A percentile compares a stretch with the other conserved stretches of the same genome.
Evolutionary conservation across 2,113 vertebrate genomes (phyloP).

Genomic region (Brachypteracias leptosomus): DNA sequence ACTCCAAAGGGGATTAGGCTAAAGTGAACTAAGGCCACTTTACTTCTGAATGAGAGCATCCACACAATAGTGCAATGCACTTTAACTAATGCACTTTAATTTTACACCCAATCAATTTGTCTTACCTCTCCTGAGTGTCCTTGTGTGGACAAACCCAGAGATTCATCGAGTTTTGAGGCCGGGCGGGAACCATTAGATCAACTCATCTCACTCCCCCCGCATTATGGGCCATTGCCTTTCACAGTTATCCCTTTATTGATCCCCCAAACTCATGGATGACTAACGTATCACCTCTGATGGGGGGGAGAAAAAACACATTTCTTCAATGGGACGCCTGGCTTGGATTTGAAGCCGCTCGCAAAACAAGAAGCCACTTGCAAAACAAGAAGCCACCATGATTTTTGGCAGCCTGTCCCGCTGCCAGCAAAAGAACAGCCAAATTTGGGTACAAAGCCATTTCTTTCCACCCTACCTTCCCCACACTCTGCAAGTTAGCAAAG

Average conservation of each 20-base stretch:
- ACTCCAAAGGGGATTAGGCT: constrained; percentile 71
- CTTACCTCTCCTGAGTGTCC: constrained; percentile 66
- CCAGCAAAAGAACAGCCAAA: not conserved
- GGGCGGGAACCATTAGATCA: constrained; percentile 20
- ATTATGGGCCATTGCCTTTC: not conserved
- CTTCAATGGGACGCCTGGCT: accelerated
- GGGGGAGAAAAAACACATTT: accelerated
- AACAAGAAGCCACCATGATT: not conserved
- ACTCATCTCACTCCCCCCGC: not conserved
- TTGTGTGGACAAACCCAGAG: constrained; percentile 43
- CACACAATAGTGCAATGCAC: constrained; percentile 66
- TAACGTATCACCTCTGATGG: accelerated
- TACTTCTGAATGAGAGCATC: constrained; percentile 71
- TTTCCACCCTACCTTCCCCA: not conserved
- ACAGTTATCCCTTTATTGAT: not conserved
- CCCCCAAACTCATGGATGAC: constrained; percentile 16
- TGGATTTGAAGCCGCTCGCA: not conserved
- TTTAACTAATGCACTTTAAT: constrained; percentile 72
- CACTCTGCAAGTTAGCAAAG: not conserved
- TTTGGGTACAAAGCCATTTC: not conserved
- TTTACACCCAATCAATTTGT: constrained; percentile 70
- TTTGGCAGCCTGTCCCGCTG: accelerated
- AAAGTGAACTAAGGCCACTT: constrained; percentile 72
- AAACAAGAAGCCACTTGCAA: not conserved
- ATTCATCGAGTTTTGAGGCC: constrained; percentile 32